Percentiles rank a stretch among this genome's conserved stretches.
These are phyloP conservation scores for Galerucella calmariensis DNA, from an alignment of 2,888 invertebrate species.

Conservation along the genomic window DNA sequence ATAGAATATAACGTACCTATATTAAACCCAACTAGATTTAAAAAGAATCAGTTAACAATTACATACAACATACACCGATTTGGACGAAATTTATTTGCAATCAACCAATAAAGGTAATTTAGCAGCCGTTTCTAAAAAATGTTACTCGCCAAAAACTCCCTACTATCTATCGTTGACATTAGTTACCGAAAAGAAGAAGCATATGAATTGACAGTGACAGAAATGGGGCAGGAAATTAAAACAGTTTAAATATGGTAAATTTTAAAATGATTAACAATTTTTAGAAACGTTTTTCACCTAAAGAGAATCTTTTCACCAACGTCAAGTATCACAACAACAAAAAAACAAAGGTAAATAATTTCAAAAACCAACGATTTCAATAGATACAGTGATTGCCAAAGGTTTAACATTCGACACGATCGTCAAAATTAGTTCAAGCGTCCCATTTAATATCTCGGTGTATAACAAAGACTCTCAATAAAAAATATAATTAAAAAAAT, in stretches of 20 bases:
- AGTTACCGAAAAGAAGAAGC: too few relatives aligned
- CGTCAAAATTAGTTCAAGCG: neutral
- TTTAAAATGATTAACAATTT: too few relatives aligned
- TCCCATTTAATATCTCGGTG: conserved; percentile 13
- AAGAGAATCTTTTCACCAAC: too few relatives aligned
- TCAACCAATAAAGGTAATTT: neutral
- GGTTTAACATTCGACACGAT: neutral
- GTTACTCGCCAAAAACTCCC: too few relatives aligned
- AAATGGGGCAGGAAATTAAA: too few relatives aligned
- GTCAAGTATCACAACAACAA: too few relatives aligned
- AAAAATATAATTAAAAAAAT: conserved; percentile 30
- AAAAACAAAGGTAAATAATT: neutral
- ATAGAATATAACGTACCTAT: conserved; percentile 42
- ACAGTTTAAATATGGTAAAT: too few relatives aligned
- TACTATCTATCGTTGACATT: too few relatives aligned
- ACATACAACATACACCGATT: conserved; percentile 37
- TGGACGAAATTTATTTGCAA: neutral
- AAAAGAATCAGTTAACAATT: conserved; percentile 42
- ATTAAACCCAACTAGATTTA: conserved; percentile 40
- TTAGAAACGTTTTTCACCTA: too few relatives aligned
- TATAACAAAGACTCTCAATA: conserved; percentile 31
- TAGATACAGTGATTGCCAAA: neutral
- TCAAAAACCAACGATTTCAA: neutral
- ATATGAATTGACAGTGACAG: too few relatives aligned
- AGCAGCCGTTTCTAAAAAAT: neutral